A percentile compares a stretch with the other conserved stretches of the same genome.
Conservation (phyloP, 1,140 invertebrate species). For the Penaeus japonicus region DNA sequence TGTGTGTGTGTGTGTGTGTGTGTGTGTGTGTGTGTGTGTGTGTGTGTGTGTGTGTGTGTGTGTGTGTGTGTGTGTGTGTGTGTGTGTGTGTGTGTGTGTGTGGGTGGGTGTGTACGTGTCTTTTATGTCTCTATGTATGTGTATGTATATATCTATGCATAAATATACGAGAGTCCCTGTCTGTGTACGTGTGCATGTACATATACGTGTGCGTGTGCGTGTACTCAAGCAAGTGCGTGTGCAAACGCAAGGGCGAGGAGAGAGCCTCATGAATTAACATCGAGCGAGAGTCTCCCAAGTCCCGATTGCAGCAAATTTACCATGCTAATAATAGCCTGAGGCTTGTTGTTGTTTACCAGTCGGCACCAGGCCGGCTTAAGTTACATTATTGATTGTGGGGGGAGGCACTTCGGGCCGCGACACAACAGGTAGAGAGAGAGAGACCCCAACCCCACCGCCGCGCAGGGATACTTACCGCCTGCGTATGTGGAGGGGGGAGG, state of each 20-base stretch:
- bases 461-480: no score
- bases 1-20: background rate
- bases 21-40: no score
- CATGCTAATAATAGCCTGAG: constrained; percentile 6
- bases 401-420: background rate
- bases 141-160: background rate
- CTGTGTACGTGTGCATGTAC: background rate
- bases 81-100: no score
- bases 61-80: background rate
- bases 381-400: constrained; percentile 42
- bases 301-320: background rate
- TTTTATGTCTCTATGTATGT: constrained; percentile 1
- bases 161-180: background rate
- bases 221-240: background rate
- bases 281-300: background rate
- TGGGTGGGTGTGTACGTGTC: no score
- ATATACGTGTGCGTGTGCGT: no score
- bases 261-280: background rate
- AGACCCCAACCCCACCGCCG: no score
- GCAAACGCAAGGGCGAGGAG: background rate
- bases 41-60: constrained; percentile 21
- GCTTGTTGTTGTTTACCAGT: constrained; percentile 30
- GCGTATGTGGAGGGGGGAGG: background rate
- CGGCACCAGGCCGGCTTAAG: constrained; percentile 10
- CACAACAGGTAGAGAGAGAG: constrained; percentile 27